Evolutionary conservation across 30 jellyfish, hydroid and myxozoan species (phyloP), one percentile per base, ranked within the genome.

Genomic region (Nemopilema nomurai): DNA sequence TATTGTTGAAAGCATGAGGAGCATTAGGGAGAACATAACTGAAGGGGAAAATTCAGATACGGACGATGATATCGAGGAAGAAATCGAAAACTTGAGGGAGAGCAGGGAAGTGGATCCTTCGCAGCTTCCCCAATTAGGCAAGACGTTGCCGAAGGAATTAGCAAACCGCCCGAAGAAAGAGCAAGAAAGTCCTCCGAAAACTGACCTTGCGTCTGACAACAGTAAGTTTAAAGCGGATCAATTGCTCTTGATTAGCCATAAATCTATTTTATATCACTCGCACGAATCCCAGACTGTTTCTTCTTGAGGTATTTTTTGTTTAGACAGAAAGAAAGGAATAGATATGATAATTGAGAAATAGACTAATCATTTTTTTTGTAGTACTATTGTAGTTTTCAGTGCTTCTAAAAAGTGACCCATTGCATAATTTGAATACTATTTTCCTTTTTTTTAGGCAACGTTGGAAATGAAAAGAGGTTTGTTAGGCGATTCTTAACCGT

Each of bases 1-100:
- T 18, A 90, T 94, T 31, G 90, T 81, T 17, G 93, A 87, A 53
- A 92, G 97, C 89, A 71, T 92, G 0, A 75, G 87, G 53, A 82
- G 92, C 66, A 82, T 76, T 8, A 80, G 81, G 52, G 86, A 89
- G 41, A 69, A 79, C 16, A 75, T 76, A 17, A 27, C 18, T 7
- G 75, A 78, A 23, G 52, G 26, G n/a, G 93, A 74, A 22, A 76
- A 76, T 27, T 33, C 81, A 16, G 91, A 62, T 29, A 82, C 79
- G 49, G 96, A 87, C 30, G 88, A 75, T 20, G 96, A 87, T 41
- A 79, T 87, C 13, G 96, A 70, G 65, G 96, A 87, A 52, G 86
- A 87, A 21, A 25, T 87, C 25, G 87, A 87, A 1, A 87, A 79
- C 6, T 24, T 80, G 68, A 69, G 73, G 23, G 88, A 87, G 0